A percentile compares a stretch with the other conserved stretches of the same genome.
phyloP scores from a whole-genome alignment of 2,113 vertebrate genomes.

The Phrynocephalus versicolor region DNA sequence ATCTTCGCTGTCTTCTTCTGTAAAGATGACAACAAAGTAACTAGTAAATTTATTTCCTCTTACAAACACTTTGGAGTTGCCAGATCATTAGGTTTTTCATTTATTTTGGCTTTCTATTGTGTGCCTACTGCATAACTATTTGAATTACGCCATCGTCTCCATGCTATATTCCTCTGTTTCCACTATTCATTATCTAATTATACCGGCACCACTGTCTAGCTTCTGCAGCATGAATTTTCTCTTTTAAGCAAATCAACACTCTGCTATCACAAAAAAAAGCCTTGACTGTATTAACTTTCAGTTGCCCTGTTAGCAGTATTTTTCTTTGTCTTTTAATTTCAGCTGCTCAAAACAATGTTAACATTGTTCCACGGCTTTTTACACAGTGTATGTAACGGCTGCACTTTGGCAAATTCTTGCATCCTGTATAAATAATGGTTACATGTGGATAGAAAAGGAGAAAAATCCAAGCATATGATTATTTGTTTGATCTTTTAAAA shows the following conservation, averaged over 20 bases:
- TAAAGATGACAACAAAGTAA: slow-evolving; percentile 47
- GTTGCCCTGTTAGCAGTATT: slow-evolving; percentile 25
- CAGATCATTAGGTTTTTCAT: slow-evolving; percentile 19
- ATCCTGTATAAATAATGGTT: slow-evolving; percentile 10
- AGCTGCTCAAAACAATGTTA: neutral
- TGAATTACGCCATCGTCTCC: neutral
- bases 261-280: neutral
- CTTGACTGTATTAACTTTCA: slow-evolving; percentile 30
- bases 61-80: slow-evolving; percentile 24
- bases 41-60: slow-evolving; percentile 42
- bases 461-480: neutral
- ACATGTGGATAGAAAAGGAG: neutral
- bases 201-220: neutral
- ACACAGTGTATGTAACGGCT: neutral
- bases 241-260: neutral
- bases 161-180: neutral
- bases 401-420: neutral
- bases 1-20: slow-evolving; percentile 33
- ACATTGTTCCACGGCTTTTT: slow-evolving; percentile 11
- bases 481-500: neutral
- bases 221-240: slow-evolving; percentile 16
- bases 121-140: neutral
- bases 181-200: slow-evolving; percentile 5
- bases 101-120: slow-evolving; percentile 22
- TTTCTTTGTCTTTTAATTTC: neutral